A percentile compares a stretch with the other conserved stretches of the same genome.
These are phyloP conservation scores for Forbesichthys agassizii DNA, from an alignment of 2,113 vertebrate species.

Conservation along the genomic window DNA sequence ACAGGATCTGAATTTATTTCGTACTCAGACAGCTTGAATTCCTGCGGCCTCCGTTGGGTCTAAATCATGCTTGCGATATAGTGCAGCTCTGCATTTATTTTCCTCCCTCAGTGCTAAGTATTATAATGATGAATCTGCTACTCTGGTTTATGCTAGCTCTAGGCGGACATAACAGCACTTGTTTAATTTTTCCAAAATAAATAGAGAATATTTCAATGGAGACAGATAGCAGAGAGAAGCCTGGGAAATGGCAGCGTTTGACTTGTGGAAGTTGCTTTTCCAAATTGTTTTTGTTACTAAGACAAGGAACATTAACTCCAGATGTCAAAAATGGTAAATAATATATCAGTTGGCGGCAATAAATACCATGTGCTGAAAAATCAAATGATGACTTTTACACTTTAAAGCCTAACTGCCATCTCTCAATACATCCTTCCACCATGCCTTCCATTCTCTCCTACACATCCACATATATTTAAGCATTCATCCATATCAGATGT, in stretches of 20 bases:
- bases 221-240: constrained; percentile 79
- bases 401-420: constrained; percentile 52
- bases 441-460: constrained; percentile 29
- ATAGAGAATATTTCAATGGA: constrained; percentile 80
- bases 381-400: constrained; percentile 70
- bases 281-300: constrained; percentile 84
- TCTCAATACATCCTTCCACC: constrained; percentile 57
- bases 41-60: constrained; percentile 56
- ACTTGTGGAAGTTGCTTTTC: constrained; percentile 84
- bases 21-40: constrained; percentile 67
- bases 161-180: constrained; percentile 80
- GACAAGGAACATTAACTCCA: constrained; percentile 84
- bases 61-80: constrained; percentile 67
- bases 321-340: constrained; percentile 81
- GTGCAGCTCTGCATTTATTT: constrained; percentile 62
- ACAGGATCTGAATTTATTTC: constrained; percentile 68
- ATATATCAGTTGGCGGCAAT: constrained; percentile 70
- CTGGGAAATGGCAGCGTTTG: constrained; percentile 80
- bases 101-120: constrained; percentile 71
- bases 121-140: constrained; percentile 79
- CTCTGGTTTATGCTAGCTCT: constrained; percentile 71
- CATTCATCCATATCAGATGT: constrained; percentile 53
- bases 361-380: constrained; percentile 71
- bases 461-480: constrained; percentile 33
- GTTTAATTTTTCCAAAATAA: constrained; percentile 84